Evolutionary conservation across 2,113 vertebrate species (phyloP).

Genomic region (Camarhynchus parvulus): DNA sequence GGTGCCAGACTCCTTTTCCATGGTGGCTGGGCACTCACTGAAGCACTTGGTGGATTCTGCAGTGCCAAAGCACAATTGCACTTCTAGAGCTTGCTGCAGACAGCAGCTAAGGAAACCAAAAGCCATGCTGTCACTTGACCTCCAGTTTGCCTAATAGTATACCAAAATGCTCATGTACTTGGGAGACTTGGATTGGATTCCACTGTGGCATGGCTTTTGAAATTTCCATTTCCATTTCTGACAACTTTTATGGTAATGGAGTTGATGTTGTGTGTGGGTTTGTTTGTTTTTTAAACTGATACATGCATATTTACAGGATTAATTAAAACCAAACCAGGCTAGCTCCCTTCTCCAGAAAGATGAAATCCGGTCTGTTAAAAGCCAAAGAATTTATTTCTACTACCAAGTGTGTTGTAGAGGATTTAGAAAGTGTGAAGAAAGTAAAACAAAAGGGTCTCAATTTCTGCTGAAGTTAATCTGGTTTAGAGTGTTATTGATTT

Average conservation of each 20-base stretch:
- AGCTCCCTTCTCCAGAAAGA: background rate
- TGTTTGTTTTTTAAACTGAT: background rate
- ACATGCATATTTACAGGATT: background rate
- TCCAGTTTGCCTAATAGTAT: background rate
- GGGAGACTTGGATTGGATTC: background rate
- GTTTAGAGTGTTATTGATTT: background rate
- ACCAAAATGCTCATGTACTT: background rate
- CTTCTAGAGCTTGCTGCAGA: background rate
- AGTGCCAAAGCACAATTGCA: background rate
- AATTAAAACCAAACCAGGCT: background rate
- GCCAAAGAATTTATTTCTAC: background rate
- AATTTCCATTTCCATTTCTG: background rate
- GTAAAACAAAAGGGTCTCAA: background rate
- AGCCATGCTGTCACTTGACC: background rate
- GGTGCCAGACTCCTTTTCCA: background rate
- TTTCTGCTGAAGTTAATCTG: background rate
- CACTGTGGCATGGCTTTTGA: background rate
- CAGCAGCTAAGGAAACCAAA: background rate
- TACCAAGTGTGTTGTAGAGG: background rate
- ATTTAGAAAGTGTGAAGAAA: background rate
- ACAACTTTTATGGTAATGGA: background rate
- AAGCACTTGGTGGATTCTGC: background rate
- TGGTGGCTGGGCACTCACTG: background rate
- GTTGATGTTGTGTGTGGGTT: background rate
- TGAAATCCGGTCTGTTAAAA: background rate